Evolutionary conservation across 2,888 invertebrate species (phyloP), one percentile per base, ranked within the genome.

Genomic region (Branchellion lobata): DNA sequence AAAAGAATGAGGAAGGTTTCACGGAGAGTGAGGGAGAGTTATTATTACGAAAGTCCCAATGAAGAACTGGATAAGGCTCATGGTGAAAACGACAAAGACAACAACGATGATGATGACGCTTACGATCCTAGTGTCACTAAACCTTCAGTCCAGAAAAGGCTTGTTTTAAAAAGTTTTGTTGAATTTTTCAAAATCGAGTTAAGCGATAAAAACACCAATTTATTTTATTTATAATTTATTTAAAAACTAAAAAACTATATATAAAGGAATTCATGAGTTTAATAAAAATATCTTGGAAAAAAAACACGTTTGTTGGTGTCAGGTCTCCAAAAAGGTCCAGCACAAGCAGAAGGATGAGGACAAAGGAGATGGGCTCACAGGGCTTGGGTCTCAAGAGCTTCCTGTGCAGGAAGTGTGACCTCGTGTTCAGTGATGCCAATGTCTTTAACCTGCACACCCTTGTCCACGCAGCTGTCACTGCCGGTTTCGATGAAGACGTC

Each of bases 401-500:
- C 87, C 86, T 84, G 86, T 89, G 86, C 85, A 88, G 79, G 82
- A 88, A 82, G 83, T 88, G 88, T 83, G 85, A 86, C 80, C 84
- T 88, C 75, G 53, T 74, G 14, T 88, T 88, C 83, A 86, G 87
- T 83, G 86, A 87, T 80, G 83, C 86, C 33, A 87, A 84, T 71
- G 84, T 90, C 11, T 86, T 90, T 21, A 89, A 89, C 84, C 85
- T 90, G 33, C 91, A 91, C 84, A 88, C 88, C 0, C 85, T 90
- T 29, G 87, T 88, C 2, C 90, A 90, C 83, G 88, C 88, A 29
- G 88, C 88, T 1, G 87, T 87, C 79, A 85, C 86, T 81, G 85
- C 86, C 0, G 86, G 85, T n/a, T 82, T 86, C 71, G 85, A 85
- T 53, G 86, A 85, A 71, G n/a, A 29, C 18, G 24, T 14, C 31